Evolutionary conservation across 2,888 invertebrate genomes (phyloP).

Genomic region (Rhorus exstirpatorius): DNA sequence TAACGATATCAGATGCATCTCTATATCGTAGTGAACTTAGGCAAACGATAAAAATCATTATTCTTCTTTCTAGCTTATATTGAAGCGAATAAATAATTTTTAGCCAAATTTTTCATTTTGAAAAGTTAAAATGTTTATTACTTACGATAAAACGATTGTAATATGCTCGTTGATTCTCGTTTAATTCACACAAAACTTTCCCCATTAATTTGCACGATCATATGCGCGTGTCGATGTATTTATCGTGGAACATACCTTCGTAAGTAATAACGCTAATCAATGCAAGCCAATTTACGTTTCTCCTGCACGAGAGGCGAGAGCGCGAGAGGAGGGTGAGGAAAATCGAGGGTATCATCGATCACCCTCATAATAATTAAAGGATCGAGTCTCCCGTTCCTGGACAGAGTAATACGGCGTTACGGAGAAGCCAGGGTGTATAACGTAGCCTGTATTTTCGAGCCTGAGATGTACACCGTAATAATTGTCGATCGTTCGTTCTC

Average conservation of each 20-base stretch:
- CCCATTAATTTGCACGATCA: no score
- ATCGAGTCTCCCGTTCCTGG: slow-evolving; percentile 43
- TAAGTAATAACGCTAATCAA: slow-evolving; percentile 50
- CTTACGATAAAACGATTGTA: no score
- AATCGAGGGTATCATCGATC: slow-evolving; percentile 63
- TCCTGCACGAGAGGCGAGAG: not conserved
- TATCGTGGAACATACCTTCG: slow-evolving; percentile 19
- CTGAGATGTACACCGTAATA: slow-evolving; percentile 57
- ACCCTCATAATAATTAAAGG: slow-evolving; percentile 70
- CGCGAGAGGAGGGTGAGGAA: slow-evolving; percentile 20
- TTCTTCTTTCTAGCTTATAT: no score
- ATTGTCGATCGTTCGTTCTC: slow-evolving; percentile 55
- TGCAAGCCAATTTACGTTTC: slow-evolving; percentile 41
- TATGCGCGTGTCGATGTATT: not conserved
- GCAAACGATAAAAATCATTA: no score
- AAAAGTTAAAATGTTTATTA: no score
- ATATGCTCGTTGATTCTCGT: no score
- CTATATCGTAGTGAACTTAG: no score
- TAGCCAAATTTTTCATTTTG: no score
- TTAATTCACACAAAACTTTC: no score
- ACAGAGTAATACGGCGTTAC: slow-evolving; percentile 24
- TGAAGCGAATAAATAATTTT: no score
- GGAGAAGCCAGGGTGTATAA: not conserved
- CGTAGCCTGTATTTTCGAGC: slow-evolving; percentile 34
- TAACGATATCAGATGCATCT: no score